Base-by-base conservation (phyloP, 1,140 invertebrate genomes). In the Drosophila arizonae region DNA sequence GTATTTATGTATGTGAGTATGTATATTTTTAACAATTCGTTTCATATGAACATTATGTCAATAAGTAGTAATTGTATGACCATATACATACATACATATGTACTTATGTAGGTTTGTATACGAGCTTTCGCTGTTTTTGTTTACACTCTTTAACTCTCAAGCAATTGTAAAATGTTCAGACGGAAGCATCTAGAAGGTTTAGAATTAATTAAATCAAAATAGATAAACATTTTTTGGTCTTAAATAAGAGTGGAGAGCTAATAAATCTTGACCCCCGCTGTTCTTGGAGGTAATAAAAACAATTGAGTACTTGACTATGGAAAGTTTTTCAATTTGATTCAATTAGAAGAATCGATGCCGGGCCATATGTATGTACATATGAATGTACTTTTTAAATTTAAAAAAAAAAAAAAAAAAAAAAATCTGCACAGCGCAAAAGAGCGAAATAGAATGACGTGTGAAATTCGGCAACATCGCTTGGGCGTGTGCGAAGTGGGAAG, bases 281-380 rank as follows among this genome's bases (percentile, higher is more conserved):
- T 11, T 45, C n/a, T 46, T 46, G 43, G 43, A 9, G 15, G n/a
- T 24, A 58, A 60, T 28, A 46, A 46, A 60, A 28, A 46, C 57
- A 60, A 57, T 9, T 3, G n/a, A 15, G 24, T 15, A 24, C 39
- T 48, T 55, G 13, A 28, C 13, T 30, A 73, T 69, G 74, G 74
- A 77, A 77, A 77, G 58, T 77, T 77, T 76, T 63, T 55, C 63
- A 76, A 73, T 68, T 69, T 73, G 41, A 73, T 64, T 73, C 71
- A 74, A 74, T 77, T 74, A 54, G 73, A 54, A 17, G 26, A 73
- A 57, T 43, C 51, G 33, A 62, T 64, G 41, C 43, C 30, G 41
- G 26, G 10, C 8, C 8, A 33, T 33, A 33, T 30, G 28, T 30
- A 65, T 33, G 28, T 39, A 28, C 46, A 17, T 52, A 63, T 17